Conservation (phyloP, 2,888 invertebrate genomes). For the Pandemis heparana region DNA sequence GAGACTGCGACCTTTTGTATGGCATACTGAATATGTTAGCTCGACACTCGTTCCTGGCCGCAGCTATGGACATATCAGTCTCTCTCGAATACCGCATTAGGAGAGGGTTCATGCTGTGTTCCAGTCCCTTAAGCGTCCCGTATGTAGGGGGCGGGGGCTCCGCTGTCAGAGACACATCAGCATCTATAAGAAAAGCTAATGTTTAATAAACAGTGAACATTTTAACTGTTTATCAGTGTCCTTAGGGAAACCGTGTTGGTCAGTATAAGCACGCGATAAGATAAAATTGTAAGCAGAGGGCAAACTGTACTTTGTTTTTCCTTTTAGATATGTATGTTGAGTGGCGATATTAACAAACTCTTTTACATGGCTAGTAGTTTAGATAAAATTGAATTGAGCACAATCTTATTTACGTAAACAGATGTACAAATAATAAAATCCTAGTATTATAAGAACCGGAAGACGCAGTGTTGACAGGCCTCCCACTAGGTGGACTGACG, state of each 20-base stretch:
- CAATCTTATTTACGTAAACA: neutral
- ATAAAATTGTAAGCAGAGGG: constrained; percentile 27
- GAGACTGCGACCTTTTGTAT: constrained; percentile 74
- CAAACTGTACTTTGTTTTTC: neutral
- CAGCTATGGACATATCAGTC: constrained; percentile 94
- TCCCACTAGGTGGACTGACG: no score
- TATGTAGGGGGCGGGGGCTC: constrained; percentile 89
- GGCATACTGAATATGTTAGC: constrained; percentile 90
- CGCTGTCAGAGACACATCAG: constrained; percentile 83
- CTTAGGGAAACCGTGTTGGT: constrained; percentile 48
- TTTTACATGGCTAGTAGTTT: neutral
- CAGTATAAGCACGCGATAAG: constrained; percentile 28
- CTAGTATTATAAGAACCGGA: neutral
- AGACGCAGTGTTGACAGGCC: no score
- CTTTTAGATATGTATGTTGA: neutral
- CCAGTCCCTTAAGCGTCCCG: constrained; percentile 94
- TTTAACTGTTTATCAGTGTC: constrained; percentile 69
- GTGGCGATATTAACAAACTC: neutral
- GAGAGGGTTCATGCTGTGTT: constrained; percentile 97
- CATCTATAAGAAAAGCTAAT: constrained; percentile 57
- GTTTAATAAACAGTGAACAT: constrained; percentile 27
- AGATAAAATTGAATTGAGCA: neutral
- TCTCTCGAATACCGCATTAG: constrained; percentile 95
- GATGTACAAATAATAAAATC: neutral
- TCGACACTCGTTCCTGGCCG: constrained; percentile 92